phyloP scores from a whole-genome alignment of 2,797 vertebrate species.

The Hirundo rustica region DNA sequence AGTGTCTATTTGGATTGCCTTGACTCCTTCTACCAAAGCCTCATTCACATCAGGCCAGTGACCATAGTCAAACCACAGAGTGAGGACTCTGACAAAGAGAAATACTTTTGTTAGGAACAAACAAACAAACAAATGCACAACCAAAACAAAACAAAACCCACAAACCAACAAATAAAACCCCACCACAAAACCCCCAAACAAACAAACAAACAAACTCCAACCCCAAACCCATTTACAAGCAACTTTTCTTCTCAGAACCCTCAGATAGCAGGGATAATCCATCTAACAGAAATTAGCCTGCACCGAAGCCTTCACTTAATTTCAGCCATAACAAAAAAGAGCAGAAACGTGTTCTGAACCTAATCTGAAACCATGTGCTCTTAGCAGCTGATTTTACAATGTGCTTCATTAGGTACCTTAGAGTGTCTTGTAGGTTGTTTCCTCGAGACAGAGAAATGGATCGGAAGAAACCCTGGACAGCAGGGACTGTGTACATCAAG shows the following conservation, averaged over 20 bases:
- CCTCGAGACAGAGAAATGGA: constrained; percentile 97
- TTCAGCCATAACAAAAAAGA: not conserved
- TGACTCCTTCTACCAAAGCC: constrained; percentile 96
- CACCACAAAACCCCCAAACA: not conserved
- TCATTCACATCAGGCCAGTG: constrained; percentile 99
- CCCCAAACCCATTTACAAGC: not conserved
- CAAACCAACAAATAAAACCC: not conserved
- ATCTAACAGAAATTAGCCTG: not conserved
- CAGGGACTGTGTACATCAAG: constrained; percentile 96
- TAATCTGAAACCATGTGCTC: not conserved
- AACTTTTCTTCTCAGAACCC: not conserved
- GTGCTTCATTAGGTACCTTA: constrained; percentile 79
- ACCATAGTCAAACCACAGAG: constrained; percentile 98
- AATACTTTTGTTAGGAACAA: not conserved
- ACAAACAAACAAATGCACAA: fast-evolving
- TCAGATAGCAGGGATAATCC: not conserved
- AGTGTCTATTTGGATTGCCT: constrained; percentile 98
- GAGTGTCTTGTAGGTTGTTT: constrained; percentile 97
- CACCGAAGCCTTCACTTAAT: not conserved
- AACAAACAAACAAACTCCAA: not conserved
- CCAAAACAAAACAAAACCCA: not conserved
- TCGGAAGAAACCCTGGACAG: constrained; percentile 97
- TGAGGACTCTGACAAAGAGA: constrained; percentile 86
- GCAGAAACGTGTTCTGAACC: not conserved
- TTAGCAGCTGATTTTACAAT: not conserved